Evolutionary conservation across 2,888 invertebrate species (phyloP).

Genomic region (Beris chalybata): DNA sequence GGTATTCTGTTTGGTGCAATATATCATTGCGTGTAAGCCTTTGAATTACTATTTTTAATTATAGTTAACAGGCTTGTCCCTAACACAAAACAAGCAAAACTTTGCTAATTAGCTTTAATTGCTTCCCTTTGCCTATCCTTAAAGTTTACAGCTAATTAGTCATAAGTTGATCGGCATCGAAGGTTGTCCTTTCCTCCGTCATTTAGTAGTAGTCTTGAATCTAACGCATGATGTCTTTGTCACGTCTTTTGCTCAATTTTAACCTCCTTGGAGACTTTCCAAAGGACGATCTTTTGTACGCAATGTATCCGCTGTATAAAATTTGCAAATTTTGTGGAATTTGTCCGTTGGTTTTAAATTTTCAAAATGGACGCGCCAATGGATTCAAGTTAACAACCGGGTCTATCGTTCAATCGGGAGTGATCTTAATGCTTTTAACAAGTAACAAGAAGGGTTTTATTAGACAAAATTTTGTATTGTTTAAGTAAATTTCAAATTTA

Average conservation of each 20-base stretch:
- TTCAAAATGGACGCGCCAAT: not conserved
- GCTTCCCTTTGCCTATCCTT: not conserved
- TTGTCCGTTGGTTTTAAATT: conserved; percentile 13
- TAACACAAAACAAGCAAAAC: conserved; percentile 6
- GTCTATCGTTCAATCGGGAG: conserved; percentile 9
- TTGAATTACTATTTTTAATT: no score
- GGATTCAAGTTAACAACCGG: conserved; percentile 16
- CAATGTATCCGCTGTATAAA: conserved; percentile 24
- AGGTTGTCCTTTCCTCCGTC: not conserved
- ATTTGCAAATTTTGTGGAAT: conserved; percentile 23
- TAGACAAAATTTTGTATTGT: not conserved
- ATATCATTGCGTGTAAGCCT: no score
- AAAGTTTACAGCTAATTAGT: conserved; percentile 2
- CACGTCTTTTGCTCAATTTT: not conserved
- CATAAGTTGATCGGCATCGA: not conserved
- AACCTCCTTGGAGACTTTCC: conserved; percentile 17
- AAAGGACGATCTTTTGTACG: conserved; percentile 19
- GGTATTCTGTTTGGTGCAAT: no score
- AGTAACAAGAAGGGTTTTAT: conserved; percentile 2
- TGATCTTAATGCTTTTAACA: conserved; percentile 11
- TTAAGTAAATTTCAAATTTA: no score
- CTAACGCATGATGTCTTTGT: not conserved
- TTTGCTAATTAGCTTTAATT: conserved; percentile 13
- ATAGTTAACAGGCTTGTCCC: not conserved
- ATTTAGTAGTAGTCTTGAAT: no score